Evolutionary conservation across 2,113 vertebrate species (phyloP), one percentile per base, ranked within the genome.

Genomic region (Sturnus vulgaris): DNA sequence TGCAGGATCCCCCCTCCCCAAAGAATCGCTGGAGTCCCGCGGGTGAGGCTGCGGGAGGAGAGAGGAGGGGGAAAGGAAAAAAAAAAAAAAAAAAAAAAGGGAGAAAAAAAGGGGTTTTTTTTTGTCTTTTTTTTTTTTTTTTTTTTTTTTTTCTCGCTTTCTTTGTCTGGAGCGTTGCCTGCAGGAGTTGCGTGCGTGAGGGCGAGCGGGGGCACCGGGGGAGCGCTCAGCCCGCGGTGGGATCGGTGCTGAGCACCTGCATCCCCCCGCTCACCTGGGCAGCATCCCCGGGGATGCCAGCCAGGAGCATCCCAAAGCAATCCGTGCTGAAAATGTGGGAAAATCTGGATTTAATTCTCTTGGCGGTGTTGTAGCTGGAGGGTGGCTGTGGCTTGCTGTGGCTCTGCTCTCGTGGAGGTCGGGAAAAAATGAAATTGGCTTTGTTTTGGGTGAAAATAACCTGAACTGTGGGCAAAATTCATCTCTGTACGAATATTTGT

Each of bases 141-240:
- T 23, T 57, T 23, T 27, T 19, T 30, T 28, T 27, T 81, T 94
- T 31, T 94, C 56, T 94, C 64, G 66, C 71, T 97, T 88, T 93
- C 96, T 97, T 97, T 97, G 96, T 97, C 73, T 90, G 88, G 85
- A 95, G 89, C 86, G 57, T 71, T 88, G 95, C 78, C 69, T 66
- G 80, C 76, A 46, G 82, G 92, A 95, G 92, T 84, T 86, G 87
- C 27, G 83, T 8, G 88, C 24, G 90, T 22, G 85, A 44, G 88
- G 9, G 73, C 5, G 70, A 76, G 82, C 15, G 56, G 40, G 78
- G 50, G 73, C 68, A 10, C 42, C 1, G 59, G 53, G 69, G 14
- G 60, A 28, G 0, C 18, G 60, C 83, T 69, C 7, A 0, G 60
- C 1, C 53, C n/a, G 7, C 31, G 55, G 6, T 5, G 71, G 65